Percentiles rank a stretch among this genome's conserved stretches.
Evolutionary conservation across 1,140 invertebrate genomes (phyloP).

Genomic region (Halictus rubicundus): DNA sequence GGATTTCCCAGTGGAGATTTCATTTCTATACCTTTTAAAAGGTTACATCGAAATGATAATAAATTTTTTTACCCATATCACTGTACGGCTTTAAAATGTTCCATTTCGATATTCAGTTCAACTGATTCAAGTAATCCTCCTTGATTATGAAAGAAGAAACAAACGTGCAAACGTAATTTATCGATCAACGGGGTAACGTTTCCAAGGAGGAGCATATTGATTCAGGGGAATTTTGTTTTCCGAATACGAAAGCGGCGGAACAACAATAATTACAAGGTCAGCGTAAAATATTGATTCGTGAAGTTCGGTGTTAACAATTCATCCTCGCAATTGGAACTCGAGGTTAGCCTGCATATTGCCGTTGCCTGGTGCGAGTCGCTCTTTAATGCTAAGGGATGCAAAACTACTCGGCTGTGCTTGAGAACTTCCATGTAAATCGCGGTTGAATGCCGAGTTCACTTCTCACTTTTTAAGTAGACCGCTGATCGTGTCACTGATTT

Average conservation of each 20-base stretch:
- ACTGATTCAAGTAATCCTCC: too few relatives aligned
- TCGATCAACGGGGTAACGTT: background rate
- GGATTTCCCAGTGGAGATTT: too few relatives aligned
- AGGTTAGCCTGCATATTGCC: conserved; percentile 6
- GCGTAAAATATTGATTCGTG: conserved; percentile 22
- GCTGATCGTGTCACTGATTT: background rate
- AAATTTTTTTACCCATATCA: too few relatives aligned
- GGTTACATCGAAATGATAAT: too few relatives aligned
- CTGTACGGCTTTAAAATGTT: too few relatives aligned
- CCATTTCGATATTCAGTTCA: too few relatives aligned
- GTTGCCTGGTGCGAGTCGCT: background rate
- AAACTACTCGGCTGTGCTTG: conserved; percentile 2
- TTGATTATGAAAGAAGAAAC: too few relatives aligned
- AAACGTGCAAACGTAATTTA: background rate
- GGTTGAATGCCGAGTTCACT: background rate
- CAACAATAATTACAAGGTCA: conserved; percentile 10
- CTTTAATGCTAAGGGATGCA: conserved; percentile 22
- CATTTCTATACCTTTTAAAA: too few relatives aligned
- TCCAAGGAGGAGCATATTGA: background rate
- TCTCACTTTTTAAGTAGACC: background rate
- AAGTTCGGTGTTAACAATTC: conserved; percentile 16
- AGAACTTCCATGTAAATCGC: background rate
- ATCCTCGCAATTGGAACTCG: background rate
- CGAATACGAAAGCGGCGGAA: background rate
- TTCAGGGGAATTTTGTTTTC: background rate